phyloP scores from a whole-genome alignment of 2,113 vertebrate species.

The Festucalex cinctus region DNA sequence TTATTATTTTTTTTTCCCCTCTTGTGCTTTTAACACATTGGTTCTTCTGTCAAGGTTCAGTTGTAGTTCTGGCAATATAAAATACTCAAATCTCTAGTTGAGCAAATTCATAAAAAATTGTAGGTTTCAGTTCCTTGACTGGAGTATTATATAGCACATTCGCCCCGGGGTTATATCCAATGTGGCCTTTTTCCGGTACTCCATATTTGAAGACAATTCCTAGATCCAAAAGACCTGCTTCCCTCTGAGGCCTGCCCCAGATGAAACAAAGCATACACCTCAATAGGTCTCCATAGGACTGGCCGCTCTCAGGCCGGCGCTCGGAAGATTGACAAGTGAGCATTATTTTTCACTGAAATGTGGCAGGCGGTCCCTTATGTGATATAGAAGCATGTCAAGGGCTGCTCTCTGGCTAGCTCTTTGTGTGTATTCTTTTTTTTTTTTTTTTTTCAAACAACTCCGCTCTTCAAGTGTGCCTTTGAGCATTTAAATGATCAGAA shows the following conservation, averaged over 20 bases:
- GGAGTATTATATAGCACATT: constrained; percentile 1
- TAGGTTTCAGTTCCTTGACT: not conserved
- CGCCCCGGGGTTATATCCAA: constrained; percentile 30
- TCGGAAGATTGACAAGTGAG: constrained; percentile 73
- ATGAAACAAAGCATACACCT: constrained; percentile 72
- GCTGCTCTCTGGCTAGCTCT: constrained; percentile 55
- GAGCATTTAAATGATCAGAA: constrained; percentile 74
- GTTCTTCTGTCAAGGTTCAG: constrained; percentile 10
- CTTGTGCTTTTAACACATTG: too few relatives aligned
- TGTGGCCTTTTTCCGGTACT: constrained; percentile 18
- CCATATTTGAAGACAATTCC: constrained; percentile 51
- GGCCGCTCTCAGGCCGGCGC: constrained; percentile 60
- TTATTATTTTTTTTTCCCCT: not conserved
- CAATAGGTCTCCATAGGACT: constrained; percentile 65
- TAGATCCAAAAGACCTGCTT: constrained; percentile 43
- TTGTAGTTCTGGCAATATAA: constrained; percentile 1
- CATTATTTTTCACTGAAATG: constrained; percentile 70
- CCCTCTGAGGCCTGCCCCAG: constrained; percentile 66
- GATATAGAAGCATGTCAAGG: constrained; percentile 60
- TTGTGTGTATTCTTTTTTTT: constrained; percentile 37
- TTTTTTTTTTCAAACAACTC: constrained; percentile 59
- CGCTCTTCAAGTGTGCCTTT: constrained; percentile 62
- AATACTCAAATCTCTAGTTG: not conserved
- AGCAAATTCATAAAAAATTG: constrained; percentile 16
- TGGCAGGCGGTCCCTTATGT: constrained; percentile 69